Evolutionary conservation across 2,797 vertebrate genomes (phyloP).

Genomic region (Rousettus madagascariensis): DNA sequence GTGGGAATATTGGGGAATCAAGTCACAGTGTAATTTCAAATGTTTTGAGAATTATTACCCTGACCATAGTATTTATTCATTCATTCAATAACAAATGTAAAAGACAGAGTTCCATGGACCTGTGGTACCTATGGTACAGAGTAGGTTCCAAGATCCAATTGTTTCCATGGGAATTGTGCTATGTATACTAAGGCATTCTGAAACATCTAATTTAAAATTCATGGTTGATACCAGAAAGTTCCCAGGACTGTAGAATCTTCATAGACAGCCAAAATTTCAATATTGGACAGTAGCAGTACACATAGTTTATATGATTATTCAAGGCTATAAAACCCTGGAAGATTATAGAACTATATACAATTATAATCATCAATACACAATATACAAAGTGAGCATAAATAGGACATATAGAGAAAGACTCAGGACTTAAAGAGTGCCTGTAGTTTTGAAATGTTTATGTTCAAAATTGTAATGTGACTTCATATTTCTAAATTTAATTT

Average conservation of each 20-base stretch:
- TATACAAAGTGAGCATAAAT: too few species aligned
- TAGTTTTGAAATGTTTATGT: not conserved
- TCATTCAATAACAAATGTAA: not conserved
- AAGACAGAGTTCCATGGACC: not conserved
- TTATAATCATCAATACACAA: not conserved
- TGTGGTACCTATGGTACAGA: not conserved
- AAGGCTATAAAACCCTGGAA: not conserved
- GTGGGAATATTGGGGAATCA: not conserved
- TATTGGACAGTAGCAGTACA: not conserved
- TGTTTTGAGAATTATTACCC: not conserved
- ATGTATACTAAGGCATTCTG: not conserved
- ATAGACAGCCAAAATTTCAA: not conserved
- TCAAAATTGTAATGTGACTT: not conserved
- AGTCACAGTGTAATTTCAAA: not conserved
- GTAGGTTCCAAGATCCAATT: not conserved
- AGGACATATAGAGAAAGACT: not conserved
- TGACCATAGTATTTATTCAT: not conserved
- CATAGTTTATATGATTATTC: not conserved
- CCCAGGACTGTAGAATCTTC: not conserved
- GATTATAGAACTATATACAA: not conserved
- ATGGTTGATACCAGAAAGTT: not conserved
- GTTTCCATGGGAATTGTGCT: not conserved
- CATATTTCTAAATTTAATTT: not conserved
- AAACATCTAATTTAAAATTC: not conserved
- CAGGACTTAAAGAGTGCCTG: not conserved